These are phyloP conservation scores for Danaus melanippus DNA, from an alignment of 1,140 invertebrate species.

Conservation along the genomic window DNA sequence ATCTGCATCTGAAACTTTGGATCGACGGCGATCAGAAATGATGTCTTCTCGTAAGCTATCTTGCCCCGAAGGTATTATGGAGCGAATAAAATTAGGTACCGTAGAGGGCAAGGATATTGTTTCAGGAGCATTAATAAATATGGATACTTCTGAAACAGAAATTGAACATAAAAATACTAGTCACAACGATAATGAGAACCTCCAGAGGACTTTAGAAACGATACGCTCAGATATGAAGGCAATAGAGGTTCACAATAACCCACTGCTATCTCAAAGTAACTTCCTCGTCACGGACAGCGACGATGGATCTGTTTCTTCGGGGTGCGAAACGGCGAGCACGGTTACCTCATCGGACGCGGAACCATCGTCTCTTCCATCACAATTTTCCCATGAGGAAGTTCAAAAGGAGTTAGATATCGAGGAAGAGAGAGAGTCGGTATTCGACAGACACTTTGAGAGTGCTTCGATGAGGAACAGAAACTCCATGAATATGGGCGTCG, in stretches of 20 bases:
- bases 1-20: slow-evolving; percentile 38
- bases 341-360: slow-evolving; percentile 73
- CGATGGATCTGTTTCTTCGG: slow-evolving; percentile 82
- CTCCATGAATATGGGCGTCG: slow-evolving; percentile 28
- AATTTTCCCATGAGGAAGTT: slow-evolving; percentile 49
- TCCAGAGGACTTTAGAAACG: slow-evolving; percentile 50
- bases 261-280: slow-evolving; percentile 54
- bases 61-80: slow-evolving; percentile 57
- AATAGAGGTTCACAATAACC: slow-evolving; percentile 37
- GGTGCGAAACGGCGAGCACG: slow-evolving; percentile 84
- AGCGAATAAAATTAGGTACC: slow-evolving; percentile 34
- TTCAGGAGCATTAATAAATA: slow-evolving; percentile 41
- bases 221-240: slow-evolving; percentile 57
- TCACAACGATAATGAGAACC: slow-evolving; percentile 57
- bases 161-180: slow-evolving; percentile 45
- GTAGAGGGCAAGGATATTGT: slow-evolving; percentile 33
- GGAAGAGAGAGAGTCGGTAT: slow-evolving; percentile 36
- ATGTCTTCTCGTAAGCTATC: slow-evolving; percentile 59
- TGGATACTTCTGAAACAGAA: slow-evolving; percentile 14
- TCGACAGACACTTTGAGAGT: slow-evolving; percentile 44
- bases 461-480: slow-evolving; percentile 32
- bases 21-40: slow-evolving; percentile 52
- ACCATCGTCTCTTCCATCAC: slow-evolving; percentile 62
- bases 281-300: slow-evolving; percentile 76
- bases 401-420: slow-evolving; percentile 40